Evolutionary conservation across 2,888 invertebrate genomes (phyloP), one percentile per base, ranked within the genome.

Genomic region (Hoplodrina ambigua): DNA sequence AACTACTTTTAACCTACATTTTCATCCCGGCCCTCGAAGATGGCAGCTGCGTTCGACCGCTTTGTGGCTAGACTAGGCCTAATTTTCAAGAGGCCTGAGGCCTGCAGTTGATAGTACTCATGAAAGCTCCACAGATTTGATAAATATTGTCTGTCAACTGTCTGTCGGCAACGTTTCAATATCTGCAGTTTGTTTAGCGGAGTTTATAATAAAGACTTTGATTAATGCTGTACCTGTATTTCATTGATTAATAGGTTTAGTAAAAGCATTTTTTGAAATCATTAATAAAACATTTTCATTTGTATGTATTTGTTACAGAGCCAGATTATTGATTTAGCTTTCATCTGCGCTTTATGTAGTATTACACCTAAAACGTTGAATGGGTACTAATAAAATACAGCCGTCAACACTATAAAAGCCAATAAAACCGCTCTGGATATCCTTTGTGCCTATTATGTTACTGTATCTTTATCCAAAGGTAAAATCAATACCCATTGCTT

Each of bases 1-100:
- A 88, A 88, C 76, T 78, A 77, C 84, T 85, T 87, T 85, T 88
- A 88, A 88, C 89, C 88, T 87, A 88, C 81, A 87, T 89, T 84
- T 85, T 79, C 79, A 82, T 70, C 82, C 82, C 68, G 61, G 70
- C 73, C 67, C 74, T 60, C 69, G 66, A 72, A 82, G 85, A 84
- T 80, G 82, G 70, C 84, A 83, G 83, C 80, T 82, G 82, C 82
- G 78, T 85, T 86, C 78, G 79, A 85, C 67, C 44, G 75, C 69
- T 77, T 72, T 69, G 68, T 63, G 65, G 68, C 54, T 68, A 78
- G 71, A 69, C 59, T 68, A 75, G 72, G 68, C 59, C 70, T 82
- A 80, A 80, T 80, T 80, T 77, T 77, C 67, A 69, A 69, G 70
- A 64, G 74, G 60, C 67, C 69, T 58, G 66, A 66, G 65, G 68